A percentile compares a stretch with the other conserved stretches of the same genome.
Evolutionary conservation across 2,797 vertebrate genomes (phyloP).

Genomic region (Brachyrhaphis roseni): DNA sequence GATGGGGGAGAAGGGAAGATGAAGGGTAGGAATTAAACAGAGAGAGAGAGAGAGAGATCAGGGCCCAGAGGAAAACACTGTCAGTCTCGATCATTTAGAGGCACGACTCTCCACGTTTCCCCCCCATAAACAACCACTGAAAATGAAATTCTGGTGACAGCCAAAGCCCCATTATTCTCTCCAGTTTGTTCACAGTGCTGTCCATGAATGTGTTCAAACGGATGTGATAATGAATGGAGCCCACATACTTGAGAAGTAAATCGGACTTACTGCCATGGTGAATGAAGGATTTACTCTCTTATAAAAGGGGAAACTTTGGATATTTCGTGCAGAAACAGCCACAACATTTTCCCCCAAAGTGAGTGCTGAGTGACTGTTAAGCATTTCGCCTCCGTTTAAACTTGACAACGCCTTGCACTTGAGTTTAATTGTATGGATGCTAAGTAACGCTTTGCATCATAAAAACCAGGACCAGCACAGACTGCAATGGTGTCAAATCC

Average conservation of each 20-base stretch:
- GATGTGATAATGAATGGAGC: not conserved
- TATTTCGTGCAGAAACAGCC: not conserved
- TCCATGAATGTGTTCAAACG: not conserved
- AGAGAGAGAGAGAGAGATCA: conserved; percentile 56
- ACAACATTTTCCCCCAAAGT: not conserved
- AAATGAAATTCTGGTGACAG: conserved; percentile 52
- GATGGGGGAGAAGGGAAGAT: conserved; percentile 50
- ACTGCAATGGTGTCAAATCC: not conserved
- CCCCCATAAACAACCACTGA: conserved; percentile 57
- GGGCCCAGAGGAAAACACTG: conserved; percentile 66
- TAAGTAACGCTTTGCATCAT: not conserved
- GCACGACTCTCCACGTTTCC: conserved; percentile 43
- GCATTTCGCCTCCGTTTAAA: not conserved
- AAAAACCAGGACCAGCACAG: too few relatives aligned
- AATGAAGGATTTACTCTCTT: not conserved
- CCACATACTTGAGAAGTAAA: not conserved
- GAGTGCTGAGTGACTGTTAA: not conserved
- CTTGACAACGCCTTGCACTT: not conserved
- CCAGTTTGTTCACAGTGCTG: conserved; percentile 31
- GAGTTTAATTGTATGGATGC: not conserved
- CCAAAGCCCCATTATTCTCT: conserved; percentile 25
- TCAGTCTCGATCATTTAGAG: conserved; percentile 68
- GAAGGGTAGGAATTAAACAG: conserved; percentile 58
- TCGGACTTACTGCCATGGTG: not conserved
- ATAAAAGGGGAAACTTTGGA: not conserved